Evolutionary conservation across 35 echinoderm and acorn worm genomes (phyloP).

Genomic region (Nesometra sesokonis): DNA sequence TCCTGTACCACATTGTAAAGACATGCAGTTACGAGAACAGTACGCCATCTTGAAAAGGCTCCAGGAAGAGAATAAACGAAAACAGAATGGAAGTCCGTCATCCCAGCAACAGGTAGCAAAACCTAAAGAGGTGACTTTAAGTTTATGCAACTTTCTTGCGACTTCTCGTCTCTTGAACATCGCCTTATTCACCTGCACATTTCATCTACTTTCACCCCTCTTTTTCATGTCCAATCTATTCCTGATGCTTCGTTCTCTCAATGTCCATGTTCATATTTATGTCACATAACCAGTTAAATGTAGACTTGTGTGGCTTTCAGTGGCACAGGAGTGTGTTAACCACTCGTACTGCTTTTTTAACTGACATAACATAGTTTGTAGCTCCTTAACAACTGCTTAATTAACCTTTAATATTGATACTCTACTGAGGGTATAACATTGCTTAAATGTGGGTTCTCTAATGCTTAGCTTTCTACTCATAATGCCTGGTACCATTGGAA

Average conservation of each 20-base stretch:
- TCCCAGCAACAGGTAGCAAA: not conserved
- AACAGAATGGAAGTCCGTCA: not conserved
- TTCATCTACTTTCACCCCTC: not conserved
- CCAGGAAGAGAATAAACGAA: not conserved
- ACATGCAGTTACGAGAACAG: not conserved
- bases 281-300: not conserved
- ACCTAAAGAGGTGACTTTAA: not conserved
- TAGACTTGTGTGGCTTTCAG: not conserved
- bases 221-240: not conserved
- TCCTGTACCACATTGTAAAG: not conserved
- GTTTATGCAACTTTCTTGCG: not conserved
- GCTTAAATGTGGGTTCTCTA: not conserved
- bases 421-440: not conserved
- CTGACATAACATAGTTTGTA: not conserved
- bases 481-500: not conserved
- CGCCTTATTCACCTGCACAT: not conserved
- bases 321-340: not conserved
- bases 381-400: not conserved
- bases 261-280: not conserved
- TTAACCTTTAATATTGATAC: not conserved
- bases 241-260: not conserved
- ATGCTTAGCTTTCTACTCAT: not conserved
- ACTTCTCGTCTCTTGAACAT: not conserved
- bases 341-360: not conserved
- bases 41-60: not conserved